These are phyloP conservation scores for Rhincodon typus DNA, from an alignment of 2,797 vertebrate genomes.

Conservation along the genomic window DNA sequence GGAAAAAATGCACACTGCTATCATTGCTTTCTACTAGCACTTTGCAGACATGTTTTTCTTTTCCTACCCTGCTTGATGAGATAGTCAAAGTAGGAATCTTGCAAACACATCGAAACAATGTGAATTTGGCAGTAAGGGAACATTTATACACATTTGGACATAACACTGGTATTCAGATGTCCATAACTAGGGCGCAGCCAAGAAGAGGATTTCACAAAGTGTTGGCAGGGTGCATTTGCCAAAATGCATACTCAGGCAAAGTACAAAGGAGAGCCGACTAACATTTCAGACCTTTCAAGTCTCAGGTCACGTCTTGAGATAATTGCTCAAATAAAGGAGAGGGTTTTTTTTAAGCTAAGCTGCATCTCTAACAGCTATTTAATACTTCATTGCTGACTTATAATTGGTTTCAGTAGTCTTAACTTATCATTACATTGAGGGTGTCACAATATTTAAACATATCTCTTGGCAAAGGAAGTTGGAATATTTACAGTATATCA, in stretches of 20 bases:
- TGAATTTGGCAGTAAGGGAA: slow-evolving; percentile 51
- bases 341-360: slow-evolving; percentile 69
- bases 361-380: slow-evolving; percentile 66
- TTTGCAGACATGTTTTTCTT: slow-evolving; percentile 63
- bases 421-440: slow-evolving; percentile 65
- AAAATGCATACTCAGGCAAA: slow-evolving; percentile 54
- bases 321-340: slow-evolving; percentile 75
- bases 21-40: too few relatives aligned
- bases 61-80: slow-evolving; percentile 59
- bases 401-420: slow-evolving; percentile 86
- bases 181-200: slow-evolving; percentile 45
- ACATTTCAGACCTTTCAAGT: slow-evolving; percentile 64
- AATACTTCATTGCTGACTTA: slow-evolving; percentile 77
- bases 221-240: slow-evolving; percentile 51
- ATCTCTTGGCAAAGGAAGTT: slow-evolving; percentile 46
- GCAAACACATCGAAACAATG: slow-evolving; percentile 48
- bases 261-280: slow-evolving; percentile 57
- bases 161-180: slow-evolving; percentile 50
- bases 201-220: slow-evolving; percentile 50
- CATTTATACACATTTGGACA: slow-evolving; percentile 52
- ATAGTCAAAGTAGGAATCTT: slow-evolving; percentile 62
- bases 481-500: slow-evolving; percentile 44
- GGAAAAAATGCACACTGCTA: too few relatives aligned
- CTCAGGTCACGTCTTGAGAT: slow-evolving; percentile 80
- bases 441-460: slow-evolving; percentile 53